A percentile compares a stretch with the other conserved stretches of the same genome.
Evolutionary conservation across 2,797 vertebrate species (phyloP).

Genomic region (Sardinella longiceps): DNA sequence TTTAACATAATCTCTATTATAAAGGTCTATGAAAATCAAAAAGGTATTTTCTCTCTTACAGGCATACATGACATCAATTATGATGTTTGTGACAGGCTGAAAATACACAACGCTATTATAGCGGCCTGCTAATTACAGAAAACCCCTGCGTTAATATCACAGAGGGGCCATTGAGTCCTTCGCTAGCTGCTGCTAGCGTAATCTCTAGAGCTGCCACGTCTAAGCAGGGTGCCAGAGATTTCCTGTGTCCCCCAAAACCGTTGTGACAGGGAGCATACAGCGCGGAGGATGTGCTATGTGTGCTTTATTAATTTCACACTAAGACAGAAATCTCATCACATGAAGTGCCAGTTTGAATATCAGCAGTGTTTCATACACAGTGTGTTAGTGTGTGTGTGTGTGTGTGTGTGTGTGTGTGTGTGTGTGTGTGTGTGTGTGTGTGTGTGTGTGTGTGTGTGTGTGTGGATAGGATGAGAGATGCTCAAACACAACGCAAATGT

Average conservation of each 20-base stretch:
- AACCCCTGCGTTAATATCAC: background rate
- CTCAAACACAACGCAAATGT: background rate
- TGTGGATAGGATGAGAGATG: background rate
- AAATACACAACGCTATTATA: background rate
- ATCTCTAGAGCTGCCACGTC: background rate
- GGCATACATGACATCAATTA: background rate
- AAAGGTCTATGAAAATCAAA: background rate
- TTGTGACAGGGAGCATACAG: background rate
- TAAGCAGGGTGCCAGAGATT: background rate
- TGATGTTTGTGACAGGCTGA: background rate
- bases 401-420: background rate
- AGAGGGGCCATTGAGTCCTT: background rate
- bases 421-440: background rate
- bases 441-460: background rate
- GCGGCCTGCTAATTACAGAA: background rate
- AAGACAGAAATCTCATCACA: constrained; percentile 26
- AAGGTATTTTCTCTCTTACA: background rate
- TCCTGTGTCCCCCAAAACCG: background rate
- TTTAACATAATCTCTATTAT: background rate
- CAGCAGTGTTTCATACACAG: background rate
- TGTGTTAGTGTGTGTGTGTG: background rate
- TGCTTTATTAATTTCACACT: constrained; percentile 22
- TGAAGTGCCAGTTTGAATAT: constrained; percentile 11
- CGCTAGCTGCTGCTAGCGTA: background rate
- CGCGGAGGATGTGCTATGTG: background rate